Evolutionary conservation across 2,797 vertebrate species (phyloP), one percentile per base, ranked within the genome.

Genomic region (Aplochiton taeniatus): DNA sequence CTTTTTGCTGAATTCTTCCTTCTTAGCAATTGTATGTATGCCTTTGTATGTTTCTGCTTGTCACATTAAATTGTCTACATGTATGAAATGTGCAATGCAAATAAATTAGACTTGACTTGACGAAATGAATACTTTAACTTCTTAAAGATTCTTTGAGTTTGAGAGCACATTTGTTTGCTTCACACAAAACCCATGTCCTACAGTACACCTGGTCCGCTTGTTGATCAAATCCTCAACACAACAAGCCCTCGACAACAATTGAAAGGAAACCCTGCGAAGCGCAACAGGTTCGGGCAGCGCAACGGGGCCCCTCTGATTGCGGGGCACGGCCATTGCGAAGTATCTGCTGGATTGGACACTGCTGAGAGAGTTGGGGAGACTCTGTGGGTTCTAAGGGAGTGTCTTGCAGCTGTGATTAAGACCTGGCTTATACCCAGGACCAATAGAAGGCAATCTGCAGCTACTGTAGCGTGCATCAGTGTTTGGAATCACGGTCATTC

Each of bases 361-460:
- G 58, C 14, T 16, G 44, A 58, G 46, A 8, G 16, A 49, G 12
- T 18, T 31, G 31, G 13, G 19, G 5, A 48, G 47, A 49, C 65
- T 0, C 9, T 57, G 68, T 48, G 60, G 63, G 66, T 43, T 60
- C 66, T 6, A 19, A 16, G 42, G 41, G n/a, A 53, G 65, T 44
- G 42, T 49, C 19, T 48, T 9, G 9, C 47, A 42, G 31, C 18
- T 16, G 18, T 65, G 71, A 88, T 84, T 69, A 81, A 66, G 70
- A 42, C 9, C 2, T 55, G 68, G 65, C 62, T 68, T 61, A 58
- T 51, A 1, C 46, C 49, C 82, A 69, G 58, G 6, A 64, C 69
- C 67, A 68, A 76, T 79, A 75, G 72, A 49, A 68, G 72, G 75
- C 77, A 70, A 83, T 79, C 77, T 71, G 61, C 0, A 46, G 63